Percentiles rank a stretch among this genome's conserved stretches.
These are phyloP conservation scores for Catamblyrhynchus diadema DNA, from an alignment of 2,797 vertebrate genomes.

Conservation along the genomic window DNA sequence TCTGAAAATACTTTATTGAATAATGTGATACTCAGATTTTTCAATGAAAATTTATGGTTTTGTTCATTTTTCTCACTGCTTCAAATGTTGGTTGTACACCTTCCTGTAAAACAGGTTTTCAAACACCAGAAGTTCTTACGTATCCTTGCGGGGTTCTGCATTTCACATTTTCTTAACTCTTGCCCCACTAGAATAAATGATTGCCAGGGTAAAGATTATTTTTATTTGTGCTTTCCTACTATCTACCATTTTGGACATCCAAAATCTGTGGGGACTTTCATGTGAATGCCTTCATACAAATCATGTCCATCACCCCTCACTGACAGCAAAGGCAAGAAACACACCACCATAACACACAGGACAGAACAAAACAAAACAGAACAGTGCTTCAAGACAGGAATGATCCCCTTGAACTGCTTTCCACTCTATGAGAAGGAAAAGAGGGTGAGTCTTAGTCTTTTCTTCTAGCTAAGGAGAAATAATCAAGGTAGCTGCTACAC, in stretches of 20 bases:
- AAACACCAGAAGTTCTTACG: neutral
- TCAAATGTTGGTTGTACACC: neutral
- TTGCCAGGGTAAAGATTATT: neutral
- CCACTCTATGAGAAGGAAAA: neutral
- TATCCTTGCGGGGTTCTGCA: neutral
- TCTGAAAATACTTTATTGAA: constrained; percentile 66
- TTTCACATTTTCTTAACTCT: neutral
- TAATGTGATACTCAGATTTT: constrained; percentile 26
- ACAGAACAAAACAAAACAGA: constrained; percentile 5
- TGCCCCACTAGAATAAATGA: neutral
- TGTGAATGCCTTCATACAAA: neutral
- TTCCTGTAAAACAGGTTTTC: neutral
- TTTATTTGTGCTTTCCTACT: constrained; percentile 28
- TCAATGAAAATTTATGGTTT: constrained; percentile 17
- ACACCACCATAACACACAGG: neutral
- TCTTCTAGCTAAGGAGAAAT: neutral
- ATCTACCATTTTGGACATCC: neutral
- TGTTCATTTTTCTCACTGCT: constrained; percentile 12
- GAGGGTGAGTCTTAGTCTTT: neutral
- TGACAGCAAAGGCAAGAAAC: constrained; percentile 15
- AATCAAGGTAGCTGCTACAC: neutral
- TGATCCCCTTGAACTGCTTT: neutral
- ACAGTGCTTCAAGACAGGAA: neutral
- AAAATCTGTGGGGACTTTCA: neutral
- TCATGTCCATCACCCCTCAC: neutral